phyloP scores from a whole-genome alignment of 2,797 vertebrate genomes.

The Acanthiza pusilla region DNA sequence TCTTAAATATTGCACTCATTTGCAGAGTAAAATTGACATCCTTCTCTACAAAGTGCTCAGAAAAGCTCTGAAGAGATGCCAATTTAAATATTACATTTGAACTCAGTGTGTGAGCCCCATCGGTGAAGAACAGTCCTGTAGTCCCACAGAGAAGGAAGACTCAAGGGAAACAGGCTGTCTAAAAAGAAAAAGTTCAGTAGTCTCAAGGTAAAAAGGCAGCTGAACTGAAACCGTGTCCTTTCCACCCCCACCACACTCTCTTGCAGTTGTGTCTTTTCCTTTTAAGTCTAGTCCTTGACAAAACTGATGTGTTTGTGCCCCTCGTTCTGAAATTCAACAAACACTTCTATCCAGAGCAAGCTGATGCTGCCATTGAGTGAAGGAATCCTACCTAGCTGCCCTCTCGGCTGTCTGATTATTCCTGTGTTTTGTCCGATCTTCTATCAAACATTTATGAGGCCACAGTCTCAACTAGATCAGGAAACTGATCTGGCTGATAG shows the following conservation, averaged over 20 bases:
- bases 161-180: background rate
- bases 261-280: background rate
- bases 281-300: background rate
- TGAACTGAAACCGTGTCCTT: background rate
- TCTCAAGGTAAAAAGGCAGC: background rate
- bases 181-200: background rate
- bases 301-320: background rate
- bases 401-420: background rate
- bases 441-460: background rate
- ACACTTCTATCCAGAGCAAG: background rate
- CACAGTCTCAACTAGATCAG: background rate
- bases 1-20: background rate
- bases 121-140: background rate
- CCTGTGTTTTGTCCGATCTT: background rate
- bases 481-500: background rate
- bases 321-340: background rate
- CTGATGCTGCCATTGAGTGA: background rate
- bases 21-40: background rate
- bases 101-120: background rate
- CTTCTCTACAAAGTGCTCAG: background rate
- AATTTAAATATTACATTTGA: background rate
- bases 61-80: background rate
- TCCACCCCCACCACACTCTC: accelerated
- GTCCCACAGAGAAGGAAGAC: background rate
- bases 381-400: background rate